Evolutionary conservation across 2,888 invertebrate species (phyloP).

Genomic region (Strigamia transsilvanica): DNA sequence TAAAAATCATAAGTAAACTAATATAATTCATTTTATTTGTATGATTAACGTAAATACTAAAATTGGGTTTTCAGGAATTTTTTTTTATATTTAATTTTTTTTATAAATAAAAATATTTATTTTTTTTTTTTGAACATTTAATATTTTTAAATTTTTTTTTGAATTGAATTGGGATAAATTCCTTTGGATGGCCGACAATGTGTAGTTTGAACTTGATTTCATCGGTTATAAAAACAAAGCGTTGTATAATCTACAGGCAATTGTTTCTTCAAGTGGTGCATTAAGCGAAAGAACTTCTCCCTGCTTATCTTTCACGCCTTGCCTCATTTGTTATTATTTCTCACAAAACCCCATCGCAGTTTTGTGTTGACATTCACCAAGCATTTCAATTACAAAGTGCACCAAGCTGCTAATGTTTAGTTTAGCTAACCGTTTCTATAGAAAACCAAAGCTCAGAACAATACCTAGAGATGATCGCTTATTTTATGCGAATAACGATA

Average conservation of each 20-base stretch:
- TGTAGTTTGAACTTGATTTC: background rate
- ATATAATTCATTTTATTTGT: background rate
- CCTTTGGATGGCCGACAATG: background rate
- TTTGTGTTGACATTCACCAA: slow-evolving; percentile 41
- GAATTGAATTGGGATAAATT: background rate
- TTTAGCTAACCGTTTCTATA: slow-evolving; percentile 34
- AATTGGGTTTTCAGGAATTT: background rate
- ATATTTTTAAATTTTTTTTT: background rate
- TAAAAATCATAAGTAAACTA: background rate
- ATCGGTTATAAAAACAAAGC: background rate
- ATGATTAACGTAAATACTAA: background rate
- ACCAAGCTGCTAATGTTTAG: slow-evolving; percentile 48
- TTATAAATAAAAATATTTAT: background rate
- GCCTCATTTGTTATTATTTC: slow-evolving; percentile 49
- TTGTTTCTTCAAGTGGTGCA: slow-evolving; percentile 44
- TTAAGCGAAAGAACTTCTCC: slow-evolving; percentile 33
- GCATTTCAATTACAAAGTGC: slow-evolving; percentile 35
- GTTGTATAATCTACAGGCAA: slow-evolving; percentile 11
- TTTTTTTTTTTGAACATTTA: background rate
- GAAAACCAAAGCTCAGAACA: slow-evolving; percentile 36
- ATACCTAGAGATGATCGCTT: slow-evolving; percentile 14
- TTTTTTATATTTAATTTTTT: background rate
- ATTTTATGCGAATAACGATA: background rate
- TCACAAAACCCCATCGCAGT: slow-evolving; percentile 38
- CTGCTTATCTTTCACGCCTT: slow-evolving; percentile 49